Conservation (phyloP, 2,113 vertebrate genomes). For the Aegithalos caudatus region DNA sequence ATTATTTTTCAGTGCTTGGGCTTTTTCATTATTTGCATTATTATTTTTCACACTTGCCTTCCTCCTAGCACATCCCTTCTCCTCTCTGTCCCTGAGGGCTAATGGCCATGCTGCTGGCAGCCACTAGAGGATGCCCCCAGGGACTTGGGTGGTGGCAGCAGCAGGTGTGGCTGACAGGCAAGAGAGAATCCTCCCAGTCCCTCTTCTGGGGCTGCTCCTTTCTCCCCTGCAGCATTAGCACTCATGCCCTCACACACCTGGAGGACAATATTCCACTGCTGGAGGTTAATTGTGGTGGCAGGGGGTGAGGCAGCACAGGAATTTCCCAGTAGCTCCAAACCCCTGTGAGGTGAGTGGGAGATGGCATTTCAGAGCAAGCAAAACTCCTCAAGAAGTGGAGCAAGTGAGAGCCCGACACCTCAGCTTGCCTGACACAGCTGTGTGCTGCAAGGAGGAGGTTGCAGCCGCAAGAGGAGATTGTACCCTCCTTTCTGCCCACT, state of each 20-base stretch:
- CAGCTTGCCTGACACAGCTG: not conserved
- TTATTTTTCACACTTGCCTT: not conserved
- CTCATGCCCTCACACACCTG: not conserved
- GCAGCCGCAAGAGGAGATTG: fast-evolving
- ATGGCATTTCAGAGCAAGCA: not conserved
- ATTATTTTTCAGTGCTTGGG: not conserved
- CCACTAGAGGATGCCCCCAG: not conserved
- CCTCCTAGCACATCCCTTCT: not conserved
- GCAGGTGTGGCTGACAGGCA: too few species aligned
- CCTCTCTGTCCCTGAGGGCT: too few species aligned
- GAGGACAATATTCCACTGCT: not conserved
- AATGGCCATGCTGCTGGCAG: not conserved
- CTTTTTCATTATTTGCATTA: not conserved
- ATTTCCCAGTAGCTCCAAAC: not conserved
- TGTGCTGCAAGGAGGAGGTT: fast-evolving
- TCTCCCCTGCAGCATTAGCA: not conserved
- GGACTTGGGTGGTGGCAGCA: too few species aligned
- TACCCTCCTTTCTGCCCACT: not conserved
- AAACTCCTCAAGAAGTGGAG: not conserved
- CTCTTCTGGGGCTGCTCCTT: not conserved
- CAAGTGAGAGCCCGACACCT: not conserved
- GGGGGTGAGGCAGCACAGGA: not conserved
- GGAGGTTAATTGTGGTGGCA: not conserved
- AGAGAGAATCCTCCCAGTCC: not conserved
- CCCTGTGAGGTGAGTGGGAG: fast-evolving